These are phyloP conservation scores for Lipophrys pholis DNA, from an alignment of 2,113 vertebrate species.

Conservation along the genomic window DNA sequence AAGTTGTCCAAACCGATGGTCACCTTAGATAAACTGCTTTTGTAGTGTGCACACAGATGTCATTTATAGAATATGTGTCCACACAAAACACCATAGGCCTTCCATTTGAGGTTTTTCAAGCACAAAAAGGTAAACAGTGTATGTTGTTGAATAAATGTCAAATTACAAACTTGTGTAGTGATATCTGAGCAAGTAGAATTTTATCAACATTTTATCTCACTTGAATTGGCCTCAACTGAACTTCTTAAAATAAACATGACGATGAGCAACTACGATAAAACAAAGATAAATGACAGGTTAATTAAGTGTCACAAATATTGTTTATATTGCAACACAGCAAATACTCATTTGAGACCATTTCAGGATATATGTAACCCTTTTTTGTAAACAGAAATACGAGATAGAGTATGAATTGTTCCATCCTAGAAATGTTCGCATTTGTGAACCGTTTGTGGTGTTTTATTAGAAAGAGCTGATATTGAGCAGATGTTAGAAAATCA, in stretches of 20 bases:
- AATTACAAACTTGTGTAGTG: background rate
- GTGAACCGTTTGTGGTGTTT: conserved; percentile 4
- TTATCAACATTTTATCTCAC: background rate
- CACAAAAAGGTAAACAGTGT: background rate
- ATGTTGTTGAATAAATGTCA: background rate
- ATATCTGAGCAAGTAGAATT: background rate
- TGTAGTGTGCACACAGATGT: background rate
- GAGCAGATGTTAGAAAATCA: conserved; percentile 9
- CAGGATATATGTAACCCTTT: too few species aligned
- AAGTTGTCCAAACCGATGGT: background rate
- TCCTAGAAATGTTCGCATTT: background rate
- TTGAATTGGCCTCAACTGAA: background rate
- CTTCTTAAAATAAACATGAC: background rate
- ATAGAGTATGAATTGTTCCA: background rate
- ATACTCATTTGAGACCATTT: too few species aligned
- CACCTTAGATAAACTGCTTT: background rate
- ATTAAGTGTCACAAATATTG: too few species aligned
- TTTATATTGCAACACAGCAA: too few species aligned
- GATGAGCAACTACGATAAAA: background rate
- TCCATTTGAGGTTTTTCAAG: background rate
- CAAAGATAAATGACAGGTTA: too few species aligned
- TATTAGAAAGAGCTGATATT: conserved; percentile 1
- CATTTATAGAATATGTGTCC: background rate
- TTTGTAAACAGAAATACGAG: background rate
- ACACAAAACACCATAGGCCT: background rate